Conservation (phyloP, 2,797 vertebrate genomes). For the Eidolon dupreanum region DNA sequence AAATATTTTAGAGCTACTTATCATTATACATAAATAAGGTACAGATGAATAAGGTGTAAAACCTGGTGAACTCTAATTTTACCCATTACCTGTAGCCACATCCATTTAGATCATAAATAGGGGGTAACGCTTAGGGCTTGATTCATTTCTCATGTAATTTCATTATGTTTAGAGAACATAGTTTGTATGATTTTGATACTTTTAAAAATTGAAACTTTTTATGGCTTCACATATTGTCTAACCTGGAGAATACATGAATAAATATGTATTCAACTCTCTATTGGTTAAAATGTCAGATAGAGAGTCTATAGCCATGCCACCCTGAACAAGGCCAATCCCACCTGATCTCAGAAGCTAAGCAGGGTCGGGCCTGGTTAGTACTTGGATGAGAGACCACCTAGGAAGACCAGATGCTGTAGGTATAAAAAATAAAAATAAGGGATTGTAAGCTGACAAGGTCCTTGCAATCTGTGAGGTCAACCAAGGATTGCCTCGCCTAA, state of each 20-base stretch:
- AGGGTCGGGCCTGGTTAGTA: no score
- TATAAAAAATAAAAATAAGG: no score
- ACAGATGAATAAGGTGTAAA: not conserved
- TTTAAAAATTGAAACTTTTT: not conserved
- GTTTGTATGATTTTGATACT: not conserved
- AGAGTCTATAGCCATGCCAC: no score
- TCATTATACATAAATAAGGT: not conserved
- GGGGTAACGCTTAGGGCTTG: not conserved
- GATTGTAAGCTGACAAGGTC: no score
- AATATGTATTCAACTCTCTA: not conserved
- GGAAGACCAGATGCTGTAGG: no score
- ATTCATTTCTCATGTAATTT: constrained; percentile 12
- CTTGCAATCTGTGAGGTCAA: no score
- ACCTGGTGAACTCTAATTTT: not conserved
- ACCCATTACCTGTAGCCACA: not conserved
- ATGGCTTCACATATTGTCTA: not conserved
- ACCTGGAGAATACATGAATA: not conserved
- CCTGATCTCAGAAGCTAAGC: no score
- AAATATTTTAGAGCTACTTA: not conserved
- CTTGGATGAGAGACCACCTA: no score
- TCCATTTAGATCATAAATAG: not conserved
- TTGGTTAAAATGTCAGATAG: not conserved
- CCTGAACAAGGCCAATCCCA: no score
- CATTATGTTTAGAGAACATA: not conserved
- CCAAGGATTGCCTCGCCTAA: no score